Conservation (phyloP, 2,797 vertebrate species). For the Phoeniculus purpureus region DNA sequence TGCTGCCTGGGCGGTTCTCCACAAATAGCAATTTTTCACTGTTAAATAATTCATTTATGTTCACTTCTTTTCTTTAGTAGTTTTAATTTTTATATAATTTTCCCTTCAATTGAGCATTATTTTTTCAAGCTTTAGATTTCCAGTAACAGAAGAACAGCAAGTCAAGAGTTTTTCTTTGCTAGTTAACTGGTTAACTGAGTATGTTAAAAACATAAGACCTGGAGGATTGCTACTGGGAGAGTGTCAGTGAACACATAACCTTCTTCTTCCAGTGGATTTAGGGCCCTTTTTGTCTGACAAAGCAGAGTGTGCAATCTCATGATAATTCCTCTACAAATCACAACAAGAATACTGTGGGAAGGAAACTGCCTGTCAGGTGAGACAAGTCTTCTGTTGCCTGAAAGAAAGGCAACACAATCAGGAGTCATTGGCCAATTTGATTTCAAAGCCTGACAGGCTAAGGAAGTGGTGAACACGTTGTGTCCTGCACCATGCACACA, state of each 20-base stretch:
- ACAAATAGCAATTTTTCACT: background rate
- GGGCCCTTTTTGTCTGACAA: background rate
- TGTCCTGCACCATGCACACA: background rate
- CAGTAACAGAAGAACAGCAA: background rate
- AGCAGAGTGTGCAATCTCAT: background rate
- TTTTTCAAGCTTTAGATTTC: background rate
- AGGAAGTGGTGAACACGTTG: background rate
- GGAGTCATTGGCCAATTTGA: background rate
- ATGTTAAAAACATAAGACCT: background rate
- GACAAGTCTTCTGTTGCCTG: background rate
- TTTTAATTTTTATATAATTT: background rate
- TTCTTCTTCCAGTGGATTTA: background rate
- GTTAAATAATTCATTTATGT: background rate
- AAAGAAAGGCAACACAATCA: background rate
- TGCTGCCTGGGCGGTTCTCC: background rate
- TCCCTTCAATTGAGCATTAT: background rate
- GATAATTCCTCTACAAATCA: background rate
- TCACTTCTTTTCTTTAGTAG: background rate
- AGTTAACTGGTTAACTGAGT: background rate
- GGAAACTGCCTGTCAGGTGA: accelerated
- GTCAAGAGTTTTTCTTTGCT: background rate
- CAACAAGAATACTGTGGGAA: background rate
- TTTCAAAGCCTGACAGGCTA: background rate
- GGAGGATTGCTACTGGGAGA: background rate
- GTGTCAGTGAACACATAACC: background rate